Evolutionary conservation across 2,888 invertebrate species (phyloP).

Genomic region (Athetis lepigone): DNA sequence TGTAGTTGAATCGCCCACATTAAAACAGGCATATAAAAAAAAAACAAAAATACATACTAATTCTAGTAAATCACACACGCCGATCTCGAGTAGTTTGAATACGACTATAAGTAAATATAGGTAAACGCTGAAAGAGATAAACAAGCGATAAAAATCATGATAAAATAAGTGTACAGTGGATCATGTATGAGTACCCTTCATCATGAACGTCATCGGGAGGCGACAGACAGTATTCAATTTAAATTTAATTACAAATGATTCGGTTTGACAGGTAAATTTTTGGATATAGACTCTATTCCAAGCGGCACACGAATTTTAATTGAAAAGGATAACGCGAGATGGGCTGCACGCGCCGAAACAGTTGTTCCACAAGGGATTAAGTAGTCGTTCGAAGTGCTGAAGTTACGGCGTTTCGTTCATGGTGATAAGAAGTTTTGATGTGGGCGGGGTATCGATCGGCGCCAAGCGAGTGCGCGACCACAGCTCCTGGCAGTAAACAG

Average conservation of each 20-base stretch:
- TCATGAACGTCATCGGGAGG: conserved; percentile 31
- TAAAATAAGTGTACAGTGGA: conserved; percentile 21
- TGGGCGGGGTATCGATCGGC: conserved; percentile 89
- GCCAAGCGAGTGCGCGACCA: conserved; percentile 78
- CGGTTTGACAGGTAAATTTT: conserved; percentile 39
- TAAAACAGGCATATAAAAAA: neutral
- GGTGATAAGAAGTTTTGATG: conserved; percentile 72
- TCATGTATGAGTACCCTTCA: conserved; percentile 13
- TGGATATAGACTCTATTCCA: conserved; percentile 60
- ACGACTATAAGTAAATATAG: conserved; percentile 3
- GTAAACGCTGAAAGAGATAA: conserved; percentile 30
- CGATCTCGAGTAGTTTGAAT: neutral
- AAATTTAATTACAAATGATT: conserved; percentile 43
- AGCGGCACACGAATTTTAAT: conserved; percentile 58
- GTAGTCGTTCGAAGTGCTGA: conserved; percentile 41
- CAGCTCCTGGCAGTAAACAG: conserved; percentile 75
- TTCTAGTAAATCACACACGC: neutral
- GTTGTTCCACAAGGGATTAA: conserved; percentile 44
- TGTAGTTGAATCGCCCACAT: neutral
- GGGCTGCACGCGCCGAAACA: conserved; percentile 36
- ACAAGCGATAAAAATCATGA: conserved; percentile 35
- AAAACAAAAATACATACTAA: neutral
- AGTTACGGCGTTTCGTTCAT: conserved; percentile 64
- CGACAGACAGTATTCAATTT: conserved; percentile 42
- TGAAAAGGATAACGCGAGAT: conserved; percentile 49